Base-by-base conservation (phyloP, 2,113 vertebrate genomes). In the Heterotilapia buettikoferi region DNA sequence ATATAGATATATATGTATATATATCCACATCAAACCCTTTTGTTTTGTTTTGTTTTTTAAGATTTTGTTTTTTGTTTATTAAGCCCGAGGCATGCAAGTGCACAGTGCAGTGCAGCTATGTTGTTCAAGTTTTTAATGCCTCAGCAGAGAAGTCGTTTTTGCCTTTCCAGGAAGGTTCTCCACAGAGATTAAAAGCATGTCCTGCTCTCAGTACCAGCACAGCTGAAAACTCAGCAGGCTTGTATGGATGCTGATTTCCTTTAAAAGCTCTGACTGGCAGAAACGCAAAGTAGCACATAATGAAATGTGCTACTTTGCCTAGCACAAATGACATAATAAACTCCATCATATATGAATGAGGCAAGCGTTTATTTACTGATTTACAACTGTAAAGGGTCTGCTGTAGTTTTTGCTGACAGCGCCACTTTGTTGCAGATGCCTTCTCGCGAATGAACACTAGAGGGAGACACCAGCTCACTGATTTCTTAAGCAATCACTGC, bases 391-490 rank as follows among this genome's bases (percentile, higher is more conserved):
- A 50, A 50, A 78, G 43, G 13, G 3, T 78, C 6, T 78, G 71
- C 26, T 78, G 43, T 31, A 50, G 71, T 50, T 78, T 78, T 50
- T 50, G 24, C 24, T 50, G 16, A 50, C 24, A 31, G 24, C 1
- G 5, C 71, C 43, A 78, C 24, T 50, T 78, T 83, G 87, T 76
- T 89, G 52, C 53, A 83, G 61, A 26, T 90, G 86, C 29, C 38
- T 85, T 87, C 66, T 90, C 56, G 26, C 3, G 4, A 21, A 29
- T 9, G 2, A 21, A n/a, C 91, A 86, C 87, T 86, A 93, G 94
- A 89, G 88, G 90, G 92, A 68, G 86, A 90, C 82, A 88, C 16
- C 11, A 29, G 18, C 45, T 26, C 12, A 47, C 2, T 45, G 6
- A 61, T 59, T 81, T 78, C 31, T 43, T 19, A 52, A 19, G 18